Conservation (phyloP, 2,888 invertebrate genomes). For the Ditula angustiorana region DNA sequence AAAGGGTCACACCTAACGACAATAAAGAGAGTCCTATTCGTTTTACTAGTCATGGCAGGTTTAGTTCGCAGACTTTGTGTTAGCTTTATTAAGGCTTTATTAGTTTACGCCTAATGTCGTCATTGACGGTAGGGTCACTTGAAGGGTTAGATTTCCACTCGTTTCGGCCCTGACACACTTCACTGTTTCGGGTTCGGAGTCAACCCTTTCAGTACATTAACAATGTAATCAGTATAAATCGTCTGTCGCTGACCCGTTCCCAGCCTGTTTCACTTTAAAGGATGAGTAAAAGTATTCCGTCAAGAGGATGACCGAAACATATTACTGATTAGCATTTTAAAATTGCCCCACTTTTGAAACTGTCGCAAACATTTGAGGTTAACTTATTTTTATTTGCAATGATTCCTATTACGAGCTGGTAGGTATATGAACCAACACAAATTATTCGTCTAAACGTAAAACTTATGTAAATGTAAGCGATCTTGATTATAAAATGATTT, state of each 20-base stretch:
- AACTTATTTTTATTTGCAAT: no score
- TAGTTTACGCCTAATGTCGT: constrained; percentile 27
- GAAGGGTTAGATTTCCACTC: constrained; percentile 29
- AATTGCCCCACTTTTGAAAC: no score
- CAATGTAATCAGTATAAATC: constrained; percentile 27
- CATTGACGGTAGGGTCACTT: constrained; percentile 16
- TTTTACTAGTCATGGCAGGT: neutral
- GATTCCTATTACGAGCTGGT: no score
- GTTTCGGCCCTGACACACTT: constrained; percentile 5
- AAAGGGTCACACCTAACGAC: no score
- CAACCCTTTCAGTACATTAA: constrained; percentile 29
- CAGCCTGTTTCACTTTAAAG: neutral
- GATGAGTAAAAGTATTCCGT: neutral
- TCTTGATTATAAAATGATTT: no score
- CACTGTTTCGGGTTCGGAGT: neutral
- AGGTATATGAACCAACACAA: no score
- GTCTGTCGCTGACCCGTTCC: neutral
- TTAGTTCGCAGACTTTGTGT: neutral
- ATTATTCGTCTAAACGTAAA: no score
- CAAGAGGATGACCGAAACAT: neutral
- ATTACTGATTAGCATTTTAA: neutral
- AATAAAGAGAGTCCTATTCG: neutral
- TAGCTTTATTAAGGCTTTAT: constrained; percentile 35
- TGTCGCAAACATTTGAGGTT: no score
- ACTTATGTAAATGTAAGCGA: no score